These are phyloP conservation scores for Alcis repandata DNA, from an alignment of 2,888 invertebrate species.

Conservation along the genomic window DNA sequence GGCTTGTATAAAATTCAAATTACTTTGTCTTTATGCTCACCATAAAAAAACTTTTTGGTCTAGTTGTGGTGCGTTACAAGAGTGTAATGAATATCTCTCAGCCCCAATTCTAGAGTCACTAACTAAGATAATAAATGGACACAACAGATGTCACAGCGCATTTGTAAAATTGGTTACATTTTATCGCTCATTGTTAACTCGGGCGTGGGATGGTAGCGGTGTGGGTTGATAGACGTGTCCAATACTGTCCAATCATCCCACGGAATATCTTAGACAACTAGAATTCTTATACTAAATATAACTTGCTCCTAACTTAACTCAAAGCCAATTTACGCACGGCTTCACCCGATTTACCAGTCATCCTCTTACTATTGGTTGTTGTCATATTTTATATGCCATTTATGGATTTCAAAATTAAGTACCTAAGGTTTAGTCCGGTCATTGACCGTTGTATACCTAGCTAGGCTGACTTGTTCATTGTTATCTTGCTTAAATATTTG, in stretches of 20 bases:
- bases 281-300: not conserved
- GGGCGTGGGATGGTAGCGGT: not conserved
- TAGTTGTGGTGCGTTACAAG: not conserved
- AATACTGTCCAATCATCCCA: not conserved
- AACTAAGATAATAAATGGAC: not conserved
- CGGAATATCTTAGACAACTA: not conserved
- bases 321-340: too few species aligned
- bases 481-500: constrained; percentile 4
- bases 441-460: not conserved
- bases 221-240: not conserved
- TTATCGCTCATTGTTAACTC: constrained; percentile 2
- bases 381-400: too few species aligned
- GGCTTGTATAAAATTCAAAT: too few species aligned
- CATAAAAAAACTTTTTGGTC: too few species aligned
- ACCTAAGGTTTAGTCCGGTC: not conserved
- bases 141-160: constrained; percentile 2
- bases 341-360: too few species aligned
- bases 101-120: not conserved
- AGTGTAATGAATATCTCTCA: not conserved
- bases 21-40: too few species aligned
- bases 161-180: constrained; percentile 11
- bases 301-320: not conserved
- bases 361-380: too few species aligned
- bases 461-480: constrained; percentile 1
- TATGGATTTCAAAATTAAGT: not conserved